These are phyloP conservation scores for Endotricha flammealis DNA, from an alignment of 2,888 invertebrate species.

Conservation along the genomic window DNA sequence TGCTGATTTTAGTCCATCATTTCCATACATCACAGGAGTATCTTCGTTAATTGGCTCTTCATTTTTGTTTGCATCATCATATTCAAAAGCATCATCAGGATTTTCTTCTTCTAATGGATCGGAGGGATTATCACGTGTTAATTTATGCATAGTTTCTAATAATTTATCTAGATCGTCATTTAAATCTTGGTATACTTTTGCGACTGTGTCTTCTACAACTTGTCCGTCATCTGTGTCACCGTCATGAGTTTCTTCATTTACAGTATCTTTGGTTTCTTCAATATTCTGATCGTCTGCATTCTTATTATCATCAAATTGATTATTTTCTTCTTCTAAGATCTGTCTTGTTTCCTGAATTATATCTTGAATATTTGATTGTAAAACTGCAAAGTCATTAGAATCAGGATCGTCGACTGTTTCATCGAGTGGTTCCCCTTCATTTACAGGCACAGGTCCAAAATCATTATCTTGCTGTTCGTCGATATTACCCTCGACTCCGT, in stretches of 20 bases:
- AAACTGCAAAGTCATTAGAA: background rate
- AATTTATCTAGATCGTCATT: conserved; percentile 46
- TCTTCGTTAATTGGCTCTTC: conserved; percentile 11
- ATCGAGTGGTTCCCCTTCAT: too few relatives aligned
- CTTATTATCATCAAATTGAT: conserved; percentile 15
- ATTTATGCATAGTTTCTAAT: conserved; percentile 41
- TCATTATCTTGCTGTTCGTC: too few relatives aligned
- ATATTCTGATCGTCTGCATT: conserved; percentile 17
- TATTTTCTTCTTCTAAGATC: background rate
- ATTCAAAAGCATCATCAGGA: conserved; percentile 8
- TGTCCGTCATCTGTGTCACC: conserved; percentile 14
- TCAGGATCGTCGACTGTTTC: background rate
- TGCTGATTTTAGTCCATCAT: conserved; percentile 36
- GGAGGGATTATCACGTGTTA: conserved; percentile 19
- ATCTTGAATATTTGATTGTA: background rate
- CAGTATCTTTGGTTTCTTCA: conserved; percentile 8
- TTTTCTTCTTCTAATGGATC: conserved; percentile 7
- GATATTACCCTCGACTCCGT: too few relatives aligned
- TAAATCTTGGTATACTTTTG: conserved; percentile 41
- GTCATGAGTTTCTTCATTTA: conserved; percentile 18
- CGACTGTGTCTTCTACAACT: conserved; percentile 35
- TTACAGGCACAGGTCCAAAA: too few relatives aligned
- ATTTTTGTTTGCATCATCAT: conserved; percentile 13
- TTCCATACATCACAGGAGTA: conserved; percentile 24
- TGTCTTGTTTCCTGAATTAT: background rate